phyloP scores from a whole-genome alignment of 2,797 vertebrate species.

The Tinamus major region DNA sequence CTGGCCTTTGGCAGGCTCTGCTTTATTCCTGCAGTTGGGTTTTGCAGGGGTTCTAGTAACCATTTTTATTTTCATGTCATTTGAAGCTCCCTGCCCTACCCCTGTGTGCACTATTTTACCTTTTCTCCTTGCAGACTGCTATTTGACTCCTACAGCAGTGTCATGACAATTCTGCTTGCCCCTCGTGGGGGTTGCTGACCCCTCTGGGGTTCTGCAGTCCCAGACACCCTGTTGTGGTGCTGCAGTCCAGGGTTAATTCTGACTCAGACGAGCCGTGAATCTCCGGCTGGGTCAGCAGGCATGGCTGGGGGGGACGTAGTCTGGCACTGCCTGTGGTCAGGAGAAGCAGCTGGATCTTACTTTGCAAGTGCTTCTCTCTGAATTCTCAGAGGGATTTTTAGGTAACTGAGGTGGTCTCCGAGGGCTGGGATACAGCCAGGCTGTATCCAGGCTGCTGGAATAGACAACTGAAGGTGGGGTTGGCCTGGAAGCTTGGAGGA shows the following conservation, averaged over 20 bases:
- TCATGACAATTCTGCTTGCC: neutral
- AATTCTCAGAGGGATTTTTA: neutral
- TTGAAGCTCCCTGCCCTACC: neutral
- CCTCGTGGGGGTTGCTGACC: neutral
- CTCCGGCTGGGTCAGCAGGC: neutral
- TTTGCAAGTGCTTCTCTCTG: neutral
- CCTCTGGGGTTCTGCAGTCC: neutral
- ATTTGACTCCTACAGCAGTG: neutral
- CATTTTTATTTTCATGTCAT: neutral
- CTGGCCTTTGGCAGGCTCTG: neutral
- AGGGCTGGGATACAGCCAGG: neutral
- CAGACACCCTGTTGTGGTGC: neutral
- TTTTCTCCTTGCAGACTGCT: neutral
- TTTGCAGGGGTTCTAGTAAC: neutral
- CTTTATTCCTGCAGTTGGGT: neutral
- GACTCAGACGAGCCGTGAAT: neutral
- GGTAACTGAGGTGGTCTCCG: neutral
- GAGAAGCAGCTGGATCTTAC: neutral
- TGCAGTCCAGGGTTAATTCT: neutral
- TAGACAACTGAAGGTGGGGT: neutral
- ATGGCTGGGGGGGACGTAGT: neutral
- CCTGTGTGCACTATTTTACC: neutral
- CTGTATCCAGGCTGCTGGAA: neutral
- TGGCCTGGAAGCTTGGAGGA: neutral
- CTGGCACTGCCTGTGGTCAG: neutral